Evolutionary conservation across 2,797 vertebrate species (phyloP).

Genomic region (Epinephelus awoara): DNA sequence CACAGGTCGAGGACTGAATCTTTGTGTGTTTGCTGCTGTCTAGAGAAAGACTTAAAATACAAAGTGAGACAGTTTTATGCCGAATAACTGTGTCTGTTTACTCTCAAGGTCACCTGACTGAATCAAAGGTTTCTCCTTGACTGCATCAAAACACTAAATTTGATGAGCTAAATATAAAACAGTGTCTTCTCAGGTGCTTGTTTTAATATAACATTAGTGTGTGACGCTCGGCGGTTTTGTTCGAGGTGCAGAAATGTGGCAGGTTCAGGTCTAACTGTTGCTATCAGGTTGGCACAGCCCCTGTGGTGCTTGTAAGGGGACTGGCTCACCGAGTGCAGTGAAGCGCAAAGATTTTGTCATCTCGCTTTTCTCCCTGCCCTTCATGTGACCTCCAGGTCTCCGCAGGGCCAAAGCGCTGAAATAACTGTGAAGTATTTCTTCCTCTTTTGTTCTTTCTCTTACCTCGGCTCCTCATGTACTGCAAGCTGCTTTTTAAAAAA

Average conservation of each 20-base stretch:
- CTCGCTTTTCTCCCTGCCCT: conserved; percentile 68
- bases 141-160: conserved; percentile 18
- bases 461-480: conserved; percentile 4
- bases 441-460: conserved; percentile 3
- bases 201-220: conserved; percentile 22
- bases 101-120: conserved; percentile 45
- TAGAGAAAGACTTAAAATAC: conserved; percentile 1
- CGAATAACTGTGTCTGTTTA: neutral
- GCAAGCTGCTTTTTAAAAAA: conserved; percentile 2
- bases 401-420: conserved; percentile 17
- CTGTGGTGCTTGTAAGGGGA: conserved; percentile 65
- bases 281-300: conserved; percentile 67
- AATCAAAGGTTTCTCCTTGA: conserved; percentile 13
- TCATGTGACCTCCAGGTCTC: conserved; percentile 69
- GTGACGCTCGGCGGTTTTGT: conserved; percentile 39
- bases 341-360: conserved; percentile 69
- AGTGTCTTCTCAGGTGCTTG: conserved; percentile 17
- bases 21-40: neutral
- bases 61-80: neutral
- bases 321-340: conserved; percentile 61
- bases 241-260: conserved; percentile 52
- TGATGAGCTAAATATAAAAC: conserved; percentile 15
- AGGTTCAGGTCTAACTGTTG: conserved; percentile 51
- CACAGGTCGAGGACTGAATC: neutral
- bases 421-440: conserved; percentile 25